Evolutionary conservation across 2,113 vertebrate genomes (phyloP).

Genomic region (Columbina picui): DNA sequence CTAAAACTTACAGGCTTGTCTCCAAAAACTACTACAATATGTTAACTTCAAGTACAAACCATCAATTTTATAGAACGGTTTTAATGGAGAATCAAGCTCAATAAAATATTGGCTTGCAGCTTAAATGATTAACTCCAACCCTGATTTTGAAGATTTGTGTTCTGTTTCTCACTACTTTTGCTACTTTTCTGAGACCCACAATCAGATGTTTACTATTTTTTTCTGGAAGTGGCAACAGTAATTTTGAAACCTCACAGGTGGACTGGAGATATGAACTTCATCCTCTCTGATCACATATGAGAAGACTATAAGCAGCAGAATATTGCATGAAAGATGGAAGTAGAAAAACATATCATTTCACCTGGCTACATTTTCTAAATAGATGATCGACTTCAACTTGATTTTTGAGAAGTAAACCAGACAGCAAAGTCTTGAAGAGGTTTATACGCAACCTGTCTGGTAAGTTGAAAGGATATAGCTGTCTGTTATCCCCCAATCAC

Average conservation of each 20-base stretch:
- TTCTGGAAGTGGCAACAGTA: background rate
- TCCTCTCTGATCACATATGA: accelerated
- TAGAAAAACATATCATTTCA: background rate
- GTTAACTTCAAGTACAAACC: background rate
- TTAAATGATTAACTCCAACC: background rate
- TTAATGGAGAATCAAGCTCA: background rate
- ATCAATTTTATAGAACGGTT: background rate
- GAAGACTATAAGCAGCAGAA: background rate
- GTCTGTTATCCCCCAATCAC: background rate
- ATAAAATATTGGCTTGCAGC: background rate
- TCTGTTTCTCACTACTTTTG: background rate
- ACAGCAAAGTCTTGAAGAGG: background rate
- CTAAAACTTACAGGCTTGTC: background rate
- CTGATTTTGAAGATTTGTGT: background rate
- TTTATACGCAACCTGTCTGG: accelerated
- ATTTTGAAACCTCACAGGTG: background rate
- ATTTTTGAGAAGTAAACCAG: background rate
- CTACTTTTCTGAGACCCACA: background rate
- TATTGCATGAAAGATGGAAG: background rate
- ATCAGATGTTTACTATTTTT: background rate
- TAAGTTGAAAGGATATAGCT: background rate
- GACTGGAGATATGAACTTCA: background rate
- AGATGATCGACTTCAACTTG: background rate
- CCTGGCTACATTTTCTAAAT: background rate
- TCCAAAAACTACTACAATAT: background rate